Conservation (phyloP, 2,888 invertebrate genomes). For the Pristionchus arcanus region DNA sequence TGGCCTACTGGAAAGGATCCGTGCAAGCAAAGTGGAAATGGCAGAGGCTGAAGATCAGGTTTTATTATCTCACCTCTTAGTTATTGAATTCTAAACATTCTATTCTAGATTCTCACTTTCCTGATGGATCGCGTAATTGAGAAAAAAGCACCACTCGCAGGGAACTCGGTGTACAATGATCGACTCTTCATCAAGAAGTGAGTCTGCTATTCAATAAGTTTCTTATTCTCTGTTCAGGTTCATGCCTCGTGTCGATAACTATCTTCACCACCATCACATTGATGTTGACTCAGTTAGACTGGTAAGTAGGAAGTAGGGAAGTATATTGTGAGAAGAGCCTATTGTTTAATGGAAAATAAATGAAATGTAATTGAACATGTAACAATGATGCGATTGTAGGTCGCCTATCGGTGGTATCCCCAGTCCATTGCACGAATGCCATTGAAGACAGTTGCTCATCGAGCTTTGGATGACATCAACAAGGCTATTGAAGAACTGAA, state of each 20-base stretch:
- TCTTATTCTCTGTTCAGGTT: conserved; percentile 82
- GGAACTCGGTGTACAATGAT: conserved; percentile 79
- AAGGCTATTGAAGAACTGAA: conserved; percentile 85
- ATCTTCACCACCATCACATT: conserved; percentile 92
- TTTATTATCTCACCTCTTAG: too few relatives aligned
- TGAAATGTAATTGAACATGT: too few relatives aligned
- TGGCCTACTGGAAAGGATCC: conserved; percentile 88
- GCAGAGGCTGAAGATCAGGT: conserved; percentile 86
- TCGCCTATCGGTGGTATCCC: conserved; percentile 85
- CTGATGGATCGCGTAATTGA: conserved; percentile 83
- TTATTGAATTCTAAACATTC: too few relatives aligned
- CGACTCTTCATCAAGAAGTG: conserved; percentile 85
- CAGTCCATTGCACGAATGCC: conserved; percentile 79
- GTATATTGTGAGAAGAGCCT: too few relatives aligned
- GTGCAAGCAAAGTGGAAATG: conserved; percentile 85
- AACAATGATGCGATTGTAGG: conserved; percentile 50
- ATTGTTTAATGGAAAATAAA: too few relatives aligned
- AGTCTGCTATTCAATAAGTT: background rate
- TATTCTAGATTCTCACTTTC: conserved; percentile 85
- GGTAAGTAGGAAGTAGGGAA: too few relatives aligned
- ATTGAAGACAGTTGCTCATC: conserved; percentile 79
- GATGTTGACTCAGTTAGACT: conserved; percentile 92
- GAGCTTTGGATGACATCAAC: conserved; percentile 87
- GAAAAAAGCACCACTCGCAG: conserved; percentile 80
- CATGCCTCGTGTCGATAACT: conserved; percentile 88